Conservation (phyloP, 2,888 invertebrate species). For the Galeopsomyia nigrocyanea region DNA sequence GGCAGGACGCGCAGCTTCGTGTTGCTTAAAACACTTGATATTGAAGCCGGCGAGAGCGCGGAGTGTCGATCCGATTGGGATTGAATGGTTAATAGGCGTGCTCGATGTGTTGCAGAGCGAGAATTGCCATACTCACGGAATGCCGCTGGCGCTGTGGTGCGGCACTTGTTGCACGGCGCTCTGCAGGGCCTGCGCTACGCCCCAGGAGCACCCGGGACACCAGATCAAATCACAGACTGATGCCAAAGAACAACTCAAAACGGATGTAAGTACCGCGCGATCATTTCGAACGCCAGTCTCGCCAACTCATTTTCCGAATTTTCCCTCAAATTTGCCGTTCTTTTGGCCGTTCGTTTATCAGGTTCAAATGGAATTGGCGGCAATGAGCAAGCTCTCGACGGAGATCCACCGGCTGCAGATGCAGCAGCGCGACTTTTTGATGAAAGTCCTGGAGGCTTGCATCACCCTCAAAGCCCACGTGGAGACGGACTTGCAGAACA, state of each 20-base stretch:
- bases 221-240: constrained; percentile 78
- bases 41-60: background rate
- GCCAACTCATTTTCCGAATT: background rate
- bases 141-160: constrained; percentile 82
- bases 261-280: constrained; percentile 69
- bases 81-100: background rate
- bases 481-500: constrained; percentile 79
- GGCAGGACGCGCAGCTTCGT: constrained; percentile 9
- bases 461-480: constrained; percentile 82
- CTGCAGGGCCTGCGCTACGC: constrained; percentile 78
- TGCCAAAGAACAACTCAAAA: constrained; percentile 77
- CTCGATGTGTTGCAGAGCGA: constrained; percentile 67
- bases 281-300: too few species aligned
- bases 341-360: constrained; percentile 48
- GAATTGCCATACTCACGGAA: constrained; percentile 80
- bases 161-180: constrained; percentile 76
- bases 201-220: constrained; percentile 77
- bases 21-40: background rate
- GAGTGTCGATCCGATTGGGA: background rate
- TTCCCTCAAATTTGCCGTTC: too few species aligned
- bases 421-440: constrained; percentile 80
- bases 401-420: constrained; percentile 80
- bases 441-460: constrained; percentile 82
- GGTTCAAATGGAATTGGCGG: constrained; percentile 76
- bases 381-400: constrained; percentile 78